These are phyloP conservation scores for Varanus komodoensis DNA, from an alignment of 2,113 vertebrate species.

Conservation along the genomic window DNA sequence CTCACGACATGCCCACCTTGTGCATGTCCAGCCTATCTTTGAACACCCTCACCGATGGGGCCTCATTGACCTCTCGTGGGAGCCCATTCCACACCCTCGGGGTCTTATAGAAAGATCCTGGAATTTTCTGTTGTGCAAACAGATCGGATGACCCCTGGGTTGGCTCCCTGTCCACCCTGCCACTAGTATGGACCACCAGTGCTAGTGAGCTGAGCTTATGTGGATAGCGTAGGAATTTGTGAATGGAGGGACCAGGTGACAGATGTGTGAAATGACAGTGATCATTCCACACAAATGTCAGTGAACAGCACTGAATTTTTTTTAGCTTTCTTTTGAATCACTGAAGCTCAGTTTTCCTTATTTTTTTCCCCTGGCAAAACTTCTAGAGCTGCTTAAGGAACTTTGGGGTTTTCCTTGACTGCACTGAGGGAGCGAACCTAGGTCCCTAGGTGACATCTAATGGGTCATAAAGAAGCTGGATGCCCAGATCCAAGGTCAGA, in stretches of 20 bases:
- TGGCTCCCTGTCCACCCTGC: neutral
- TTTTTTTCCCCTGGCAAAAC: neutral
- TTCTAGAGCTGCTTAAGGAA: neutral
- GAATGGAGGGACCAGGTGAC: neutral
- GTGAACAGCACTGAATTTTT: neutral
- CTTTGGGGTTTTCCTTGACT: too few relatives aligned
- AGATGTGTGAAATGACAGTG: neutral
- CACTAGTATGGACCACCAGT: neutral
- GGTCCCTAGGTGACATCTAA: too few relatives aligned
- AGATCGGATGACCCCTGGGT: neutral
- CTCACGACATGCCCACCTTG: too few relatives aligned
- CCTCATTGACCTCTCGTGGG: too few relatives aligned
- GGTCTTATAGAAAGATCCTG: conserved; percentile 8
- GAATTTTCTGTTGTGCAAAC: conserved; percentile 27
- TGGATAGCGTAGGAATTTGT: neutral
- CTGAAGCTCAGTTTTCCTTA: neutral
- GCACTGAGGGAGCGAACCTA: too few relatives aligned
- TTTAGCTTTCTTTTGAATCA: neutral
- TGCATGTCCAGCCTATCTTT: too few relatives aligned
- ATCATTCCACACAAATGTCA: neutral
- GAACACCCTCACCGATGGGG: too few relatives aligned
- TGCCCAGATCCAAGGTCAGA: too few relatives aligned
- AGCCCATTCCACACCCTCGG: too few relatives aligned
- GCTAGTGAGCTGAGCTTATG: neutral
- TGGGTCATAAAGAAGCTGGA: too few relatives aligned